Base-by-base conservation (phyloP, 2,797 vertebrate species). In the Champsocephalus gunnari region DNA sequence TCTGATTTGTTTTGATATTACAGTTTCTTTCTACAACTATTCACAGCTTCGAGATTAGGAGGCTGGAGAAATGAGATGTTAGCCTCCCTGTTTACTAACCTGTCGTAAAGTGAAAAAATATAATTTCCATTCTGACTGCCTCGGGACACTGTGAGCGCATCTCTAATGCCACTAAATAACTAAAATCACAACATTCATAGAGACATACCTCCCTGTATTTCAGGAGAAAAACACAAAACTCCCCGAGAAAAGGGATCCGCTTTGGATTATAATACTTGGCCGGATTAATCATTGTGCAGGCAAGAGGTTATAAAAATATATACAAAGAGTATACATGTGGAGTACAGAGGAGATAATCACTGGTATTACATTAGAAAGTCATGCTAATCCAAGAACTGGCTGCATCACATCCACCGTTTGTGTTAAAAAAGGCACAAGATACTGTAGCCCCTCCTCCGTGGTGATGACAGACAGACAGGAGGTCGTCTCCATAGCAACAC, bases 211-310 rank as follows among this genome's bases (percentile, higher is more conserved):
- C 68, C 73, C 77, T 38, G 61, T 34, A 50, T 62, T 9, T 68
- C 63, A 60, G 74, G 38, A 71, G 61, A 50, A 71, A 67, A 28
- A 73, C 77, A 74, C 81, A 81, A 75, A 81, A 85, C 64, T 82
- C 82, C 83, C 80, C 66, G 12, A 73, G 53, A 38, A 38, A 38
- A 84, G 74, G 82, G 80, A 83, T 87, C 71, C 56, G 74, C 55
- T 92, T 90, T 83, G 85, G 87, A 90, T 90, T 90, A 87, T 83
- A 89, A 93, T 92, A 93, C 92, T 93, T 90, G 88, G 91, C 89
- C 81, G 80, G 91, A 92, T 92, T 88, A 90, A 72, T 89, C 66
- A 55, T 87, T 92, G 91, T 92, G 91, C 90, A 92, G 91, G 90
- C 86, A 91, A 38, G 28, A 38, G 85, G 84, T 85, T 92, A 92